Conservation (phyloP, 2,797 vertebrate genomes). For the Silurus lanzhouensis region DNA sequence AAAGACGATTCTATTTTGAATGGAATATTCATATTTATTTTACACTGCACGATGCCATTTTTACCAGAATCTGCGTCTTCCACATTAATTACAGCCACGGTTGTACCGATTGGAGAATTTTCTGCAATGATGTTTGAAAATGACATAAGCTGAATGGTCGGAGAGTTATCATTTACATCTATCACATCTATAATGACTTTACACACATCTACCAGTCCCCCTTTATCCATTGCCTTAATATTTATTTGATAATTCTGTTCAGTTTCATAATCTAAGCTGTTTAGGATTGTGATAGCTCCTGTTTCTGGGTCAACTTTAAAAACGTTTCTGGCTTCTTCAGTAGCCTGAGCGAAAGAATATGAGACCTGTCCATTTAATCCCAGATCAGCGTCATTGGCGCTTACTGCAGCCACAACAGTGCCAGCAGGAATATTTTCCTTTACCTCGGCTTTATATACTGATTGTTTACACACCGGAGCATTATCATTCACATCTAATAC, state of each 20-base stretch:
- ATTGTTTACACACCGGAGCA: slow-evolving; percentile 71
- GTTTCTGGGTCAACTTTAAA: slow-evolving; percentile 60
- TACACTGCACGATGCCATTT: slow-evolving; percentile 72
- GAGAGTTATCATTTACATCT: slow-evolving; percentile 66
- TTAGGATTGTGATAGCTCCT: slow-evolving; percentile 60
- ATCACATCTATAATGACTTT: slow-evolving; percentile 63
- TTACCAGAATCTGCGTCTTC: slow-evolving; percentile 74
- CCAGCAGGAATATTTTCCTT: slow-evolving; percentile 69
- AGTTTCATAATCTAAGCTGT: slow-evolving; percentile 67
- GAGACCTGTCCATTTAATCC: slow-evolving; percentile 67
- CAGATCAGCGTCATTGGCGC: slow-evolving; percentile 75
- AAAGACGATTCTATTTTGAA: slow-evolving; percentile 42
- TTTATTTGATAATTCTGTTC: slow-evolving; percentile 59
- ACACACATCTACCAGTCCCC: slow-evolving; percentile 55
- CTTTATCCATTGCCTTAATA: slow-evolving; percentile 62
- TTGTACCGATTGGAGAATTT: slow-evolving; percentile 69
- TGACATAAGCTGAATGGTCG: slow-evolving; percentile 61
- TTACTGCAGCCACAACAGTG: slow-evolving; percentile 68
- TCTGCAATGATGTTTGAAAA: slow-evolving; percentile 70
- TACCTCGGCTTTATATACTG: slow-evolving; percentile 71
- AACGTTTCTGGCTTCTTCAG: slow-evolving; percentile 44
- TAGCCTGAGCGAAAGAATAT: slow-evolving; percentile 32
- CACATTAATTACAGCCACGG: slow-evolving; percentile 75
- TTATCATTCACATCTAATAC: slow-evolving; percentile 83
- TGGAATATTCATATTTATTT: slow-evolving; percentile 49